Evolutionary conservation across 2,888 invertebrate species (phyloP).

Genomic region (Macrosoma leucophasiata): DNA sequence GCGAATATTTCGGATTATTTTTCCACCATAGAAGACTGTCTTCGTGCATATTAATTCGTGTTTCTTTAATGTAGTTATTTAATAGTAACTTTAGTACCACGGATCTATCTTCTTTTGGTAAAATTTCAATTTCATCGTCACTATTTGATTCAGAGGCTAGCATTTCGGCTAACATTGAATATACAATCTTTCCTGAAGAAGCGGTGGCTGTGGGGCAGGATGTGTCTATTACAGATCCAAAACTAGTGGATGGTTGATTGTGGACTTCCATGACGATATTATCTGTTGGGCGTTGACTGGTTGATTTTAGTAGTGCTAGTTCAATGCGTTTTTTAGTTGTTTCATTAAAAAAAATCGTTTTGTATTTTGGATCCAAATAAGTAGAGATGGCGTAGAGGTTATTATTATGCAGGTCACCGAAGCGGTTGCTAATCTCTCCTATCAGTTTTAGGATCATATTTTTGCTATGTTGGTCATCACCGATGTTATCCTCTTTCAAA

Average conservation of each 20-base stretch:
- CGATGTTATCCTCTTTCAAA: no score
- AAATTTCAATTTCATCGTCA: constrained; percentile 4
- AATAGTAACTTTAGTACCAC: constrained; percentile 8
- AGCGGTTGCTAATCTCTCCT: no score
- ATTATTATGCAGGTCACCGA: no score
- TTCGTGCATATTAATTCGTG: constrained; percentile 7
- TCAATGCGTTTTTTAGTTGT: constrained; percentile 6
- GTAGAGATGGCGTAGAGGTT: constrained; percentile 5
- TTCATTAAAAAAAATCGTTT: constrained; percentile 4
- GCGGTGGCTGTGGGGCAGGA: constrained; percentile 4
- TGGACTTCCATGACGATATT: constrained; percentile 5
- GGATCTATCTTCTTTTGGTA: constrained; percentile 5
- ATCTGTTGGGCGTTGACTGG: no score
- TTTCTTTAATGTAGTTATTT: constrained; percentile 8
- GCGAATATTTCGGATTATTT: constrained; percentile 5
- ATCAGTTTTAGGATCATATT: no score
- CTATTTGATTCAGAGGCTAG: constrained; percentile 10
- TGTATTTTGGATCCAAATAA: constrained; percentile 10
- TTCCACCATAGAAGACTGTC: constrained; percentile 10
- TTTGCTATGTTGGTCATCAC: no score
- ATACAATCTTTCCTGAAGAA: constrained; percentile 5
- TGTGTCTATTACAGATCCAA: constrained; percentile 2
- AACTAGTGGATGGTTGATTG: constrained; percentile 9
- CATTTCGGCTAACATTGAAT: constrained; percentile 11
- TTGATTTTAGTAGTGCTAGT: no score